These are phyloP conservation scores for human (Homo sapiens) DNA, from an alignment of 2,113 vertebrate genomes.

Conservation along the genomic window GRCh38 chr1:210567501-210568000, in stretches of 20 bases:
- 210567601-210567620: background rate
- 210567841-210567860: background rate
- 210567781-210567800: background rate
- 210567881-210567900: background rate
- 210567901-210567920: background rate
- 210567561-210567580: background rate
- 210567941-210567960: background rate
- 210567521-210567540: background rate
- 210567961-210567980: background rate
- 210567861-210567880: background rate
- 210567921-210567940: background rate
- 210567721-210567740: background rate
- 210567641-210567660: background rate
- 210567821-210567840: background rate
- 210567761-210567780: background rate
- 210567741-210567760: background rate
- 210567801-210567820: background rate
- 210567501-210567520: background rate
- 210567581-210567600: background rate
- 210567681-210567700: background rate
- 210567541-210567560: background rate
- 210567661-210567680: background rate
- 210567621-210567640: background rate
- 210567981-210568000: background rate
- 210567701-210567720: background rate